Evolutionary conservation across 2,888 invertebrate genomes (phyloP).

Genomic region (Cantharis rustica): DNA sequence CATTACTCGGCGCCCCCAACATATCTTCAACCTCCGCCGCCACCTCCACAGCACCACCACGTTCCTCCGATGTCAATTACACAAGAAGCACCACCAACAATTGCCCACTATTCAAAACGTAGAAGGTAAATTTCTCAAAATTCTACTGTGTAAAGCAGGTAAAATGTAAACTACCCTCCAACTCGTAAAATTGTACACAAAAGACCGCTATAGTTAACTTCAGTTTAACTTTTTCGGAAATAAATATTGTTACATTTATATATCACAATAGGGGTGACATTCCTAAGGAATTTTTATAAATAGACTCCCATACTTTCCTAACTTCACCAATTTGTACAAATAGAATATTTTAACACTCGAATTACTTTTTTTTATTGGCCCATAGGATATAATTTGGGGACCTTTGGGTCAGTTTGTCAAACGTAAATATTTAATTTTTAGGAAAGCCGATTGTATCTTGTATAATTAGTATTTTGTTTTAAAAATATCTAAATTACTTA

Average conservation of each 20-base stretch:
- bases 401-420: not conserved
- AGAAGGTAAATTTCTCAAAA: slow-evolving; percentile 49
- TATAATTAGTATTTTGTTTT: not conserved
- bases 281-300: slow-evolving; percentile 2
- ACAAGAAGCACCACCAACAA: slow-evolving; percentile 47
- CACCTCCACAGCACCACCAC: slow-evolving; percentile 50
- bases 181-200: slow-evolving; percentile 1
- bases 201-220: not conserved
- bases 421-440: not conserved
- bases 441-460: not conserved
- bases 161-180: slow-evolving; percentile 1
- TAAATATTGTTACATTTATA: not conserved
- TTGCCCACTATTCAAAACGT: slow-evolving; percentile 57
- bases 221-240: not conserved
- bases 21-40: slow-evolving; percentile 54
- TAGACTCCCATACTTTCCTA: not conserved
- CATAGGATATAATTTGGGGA: not conserved
- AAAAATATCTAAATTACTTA: not conserved
- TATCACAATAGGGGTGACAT: slow-evolving; percentile 14
- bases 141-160: not conserved
- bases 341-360: not conserved
- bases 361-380: not conserved
- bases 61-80: slow-evolving; percentile 47
- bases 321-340: not conserved
- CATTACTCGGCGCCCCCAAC: slow-evolving; percentile 57